Conservation (phyloP, 2,797 vertebrate species). For the Cuniculus paca region DNA sequence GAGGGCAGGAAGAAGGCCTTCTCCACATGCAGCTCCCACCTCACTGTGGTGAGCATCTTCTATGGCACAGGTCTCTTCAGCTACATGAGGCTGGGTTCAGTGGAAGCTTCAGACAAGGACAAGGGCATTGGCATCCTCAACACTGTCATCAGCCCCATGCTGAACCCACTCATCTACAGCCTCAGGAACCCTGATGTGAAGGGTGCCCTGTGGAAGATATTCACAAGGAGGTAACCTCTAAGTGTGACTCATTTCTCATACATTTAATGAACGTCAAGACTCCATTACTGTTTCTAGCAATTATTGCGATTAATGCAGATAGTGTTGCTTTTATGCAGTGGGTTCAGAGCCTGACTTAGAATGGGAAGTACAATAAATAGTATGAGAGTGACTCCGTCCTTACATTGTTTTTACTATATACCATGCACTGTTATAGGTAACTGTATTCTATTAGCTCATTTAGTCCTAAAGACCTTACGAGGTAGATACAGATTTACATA, state of each 20-base stretch:
- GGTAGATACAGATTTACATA: not conserved
- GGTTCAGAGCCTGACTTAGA: not conserved
- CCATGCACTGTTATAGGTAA: not conserved
- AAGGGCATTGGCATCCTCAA: constrained; percentile 75
- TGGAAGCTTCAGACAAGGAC: constrained; percentile 66
- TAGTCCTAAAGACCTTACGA: not conserved
- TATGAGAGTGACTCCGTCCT: not conserved
- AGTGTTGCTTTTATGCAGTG: not conserved
- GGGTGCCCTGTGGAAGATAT: not conserved
- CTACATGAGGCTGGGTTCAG: constrained; percentile 70
- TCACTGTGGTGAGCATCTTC: constrained; percentile 75
- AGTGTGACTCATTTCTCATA: not conserved
- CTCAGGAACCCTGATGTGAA: constrained; percentile 72
- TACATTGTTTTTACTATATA: not conserved
- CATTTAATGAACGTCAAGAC: not conserved
- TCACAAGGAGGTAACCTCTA: not conserved
- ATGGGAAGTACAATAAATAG: not conserved
- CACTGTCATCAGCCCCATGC: constrained; percentile 70
- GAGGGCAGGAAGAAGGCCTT: constrained; percentile 72
- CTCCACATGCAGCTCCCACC: constrained; percentile 74
- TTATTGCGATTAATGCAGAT: not conserved
- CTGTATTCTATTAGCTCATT: not conserved
- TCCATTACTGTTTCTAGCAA: not conserved
- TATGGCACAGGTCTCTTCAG: constrained; percentile 73
- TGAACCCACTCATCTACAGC: constrained; percentile 75